Evolutionary conservation across 2,888 invertebrate species (phyloP).

Genomic region (Synanthedon formicaeformis): DNA sequence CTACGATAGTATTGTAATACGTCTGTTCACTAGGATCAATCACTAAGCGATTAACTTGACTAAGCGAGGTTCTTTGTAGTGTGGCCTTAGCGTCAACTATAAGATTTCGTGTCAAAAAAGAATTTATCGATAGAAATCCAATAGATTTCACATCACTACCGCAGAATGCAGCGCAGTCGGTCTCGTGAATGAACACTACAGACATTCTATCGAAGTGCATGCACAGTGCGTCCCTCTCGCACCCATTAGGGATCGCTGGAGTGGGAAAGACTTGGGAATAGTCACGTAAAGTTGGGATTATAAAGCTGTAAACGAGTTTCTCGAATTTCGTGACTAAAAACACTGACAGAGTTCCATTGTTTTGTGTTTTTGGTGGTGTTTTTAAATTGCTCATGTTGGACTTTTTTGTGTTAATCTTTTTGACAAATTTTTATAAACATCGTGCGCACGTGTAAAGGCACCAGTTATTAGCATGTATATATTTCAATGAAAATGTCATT

Average conservation of each 20-base stretch:
- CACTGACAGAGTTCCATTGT: background rate
- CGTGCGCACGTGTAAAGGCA: too few relatives aligned
- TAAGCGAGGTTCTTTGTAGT: too few relatives aligned
- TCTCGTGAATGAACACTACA: constrained; percentile 59
- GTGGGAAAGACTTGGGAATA: constrained; percentile 19
- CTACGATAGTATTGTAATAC: too few relatives aligned
- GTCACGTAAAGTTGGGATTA: constrained; percentile 39
- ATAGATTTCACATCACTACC: constrained; percentile 30
- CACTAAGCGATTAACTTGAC: too few relatives aligned
- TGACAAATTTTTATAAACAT: background rate
- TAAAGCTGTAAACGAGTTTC: constrained; percentile 44
- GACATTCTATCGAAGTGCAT: constrained; percentile 14
- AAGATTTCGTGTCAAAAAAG: too few relatives aligned
- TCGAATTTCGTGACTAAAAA: background rate
- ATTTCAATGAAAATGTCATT: too few relatives aligned
- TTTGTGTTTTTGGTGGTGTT: background rate
- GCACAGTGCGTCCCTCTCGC: constrained; percentile 11
- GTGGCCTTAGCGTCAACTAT: too few relatives aligned
- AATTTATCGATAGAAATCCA: constrained; percentile 12
- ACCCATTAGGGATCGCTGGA: background rate
- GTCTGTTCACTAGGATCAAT: too few relatives aligned
- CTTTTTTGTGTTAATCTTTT: background rate
- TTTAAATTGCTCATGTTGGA: background rate
- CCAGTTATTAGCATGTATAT: too few relatives aligned
- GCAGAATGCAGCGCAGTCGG: constrained; percentile 61